Conservation (phyloP, 2,888 invertebrate genomes). For the Gymnosoma rotundatum region DNA sequence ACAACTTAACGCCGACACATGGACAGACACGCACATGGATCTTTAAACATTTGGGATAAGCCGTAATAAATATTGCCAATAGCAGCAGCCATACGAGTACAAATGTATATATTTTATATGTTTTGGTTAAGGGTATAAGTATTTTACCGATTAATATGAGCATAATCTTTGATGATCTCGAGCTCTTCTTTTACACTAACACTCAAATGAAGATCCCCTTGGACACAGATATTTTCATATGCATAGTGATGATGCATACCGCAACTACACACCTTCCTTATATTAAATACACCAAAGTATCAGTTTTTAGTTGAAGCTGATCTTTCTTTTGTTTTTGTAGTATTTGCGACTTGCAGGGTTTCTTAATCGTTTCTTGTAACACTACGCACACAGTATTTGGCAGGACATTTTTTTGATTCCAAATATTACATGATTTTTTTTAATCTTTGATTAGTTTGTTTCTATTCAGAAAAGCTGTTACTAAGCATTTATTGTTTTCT, state of each 20-base stretch:
- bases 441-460: no score
- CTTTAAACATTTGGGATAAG: constrained; percentile 52
- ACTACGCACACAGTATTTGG: background rate
- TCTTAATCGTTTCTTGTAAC: constrained; percentile 13
- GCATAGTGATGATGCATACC: constrained; percentile 1
- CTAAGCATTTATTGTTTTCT: no score
- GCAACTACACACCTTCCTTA: constrained; percentile 45
- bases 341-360: constrained; percentile 16
- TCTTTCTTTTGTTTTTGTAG: constrained; percentile 34
- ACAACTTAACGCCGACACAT: constrained; percentile 3
- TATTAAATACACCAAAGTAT: constrained; percentile 47
- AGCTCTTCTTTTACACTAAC: constrained; percentile 37
- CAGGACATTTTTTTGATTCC: background rate
- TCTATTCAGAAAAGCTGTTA: no score
- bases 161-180: constrained; percentile 59
- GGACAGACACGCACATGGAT: constrained; percentile 32
- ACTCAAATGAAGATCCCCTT: constrained; percentile 28
- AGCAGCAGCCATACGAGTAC: constrained; percentile 23
- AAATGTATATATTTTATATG: background rate
- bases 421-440: no score
- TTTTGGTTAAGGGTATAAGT: constrained; percentile 63
- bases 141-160: constrained; percentile 46
- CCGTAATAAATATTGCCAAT: constrained; percentile 36
- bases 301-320: constrained; percentile 53
- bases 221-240: constrained; percentile 8